These are phyloP conservation scores for Trissolcus brochymenae DNA, from an alignment of 2,888 invertebrate species.

Conservation along the genomic window DNA sequence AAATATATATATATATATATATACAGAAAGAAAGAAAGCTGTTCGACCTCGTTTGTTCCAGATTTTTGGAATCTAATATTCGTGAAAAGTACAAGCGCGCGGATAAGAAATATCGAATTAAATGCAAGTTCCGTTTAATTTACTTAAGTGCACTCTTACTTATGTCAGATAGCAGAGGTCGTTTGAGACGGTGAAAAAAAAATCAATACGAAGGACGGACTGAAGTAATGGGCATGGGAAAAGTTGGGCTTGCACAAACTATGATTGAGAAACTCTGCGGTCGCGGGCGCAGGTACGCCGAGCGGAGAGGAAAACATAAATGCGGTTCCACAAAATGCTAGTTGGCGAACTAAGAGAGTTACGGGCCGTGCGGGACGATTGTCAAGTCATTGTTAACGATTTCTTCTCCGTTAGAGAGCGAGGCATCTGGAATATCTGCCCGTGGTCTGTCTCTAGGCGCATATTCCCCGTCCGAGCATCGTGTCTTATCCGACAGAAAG, in stretches of 20 bases:
- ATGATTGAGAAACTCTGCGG: conserved; percentile 48
- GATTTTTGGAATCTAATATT: neutral
- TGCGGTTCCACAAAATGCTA: conserved; percentile 43
- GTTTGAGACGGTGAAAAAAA: conserved; percentile 18
- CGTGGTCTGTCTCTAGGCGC: conserved; percentile 44
- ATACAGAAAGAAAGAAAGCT: too few relatives aligned
- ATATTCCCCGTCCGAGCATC: conserved; percentile 23
- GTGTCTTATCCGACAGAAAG: conserved; percentile 20
- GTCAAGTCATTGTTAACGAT: conserved; percentile 73
- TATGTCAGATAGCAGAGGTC: conserved; percentile 32
- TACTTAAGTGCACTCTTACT: conserved; percentile 45
- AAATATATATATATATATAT: too few relatives aligned
- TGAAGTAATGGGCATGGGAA: conserved; percentile 41
- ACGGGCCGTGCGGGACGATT: conserved; percentile 60
- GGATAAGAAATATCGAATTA: conserved; percentile 22
- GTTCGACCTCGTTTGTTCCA: neutral
- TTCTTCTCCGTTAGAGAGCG: conserved; percentile 62
- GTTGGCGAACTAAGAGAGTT: conserved; percentile 33
- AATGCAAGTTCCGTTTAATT: conserved; percentile 41
- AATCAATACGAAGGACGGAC: conserved; percentile 41
- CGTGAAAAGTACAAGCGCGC: conserved; percentile 9
- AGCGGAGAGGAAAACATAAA: conserved; percentile 32
- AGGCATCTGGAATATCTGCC: conserved; percentile 63
- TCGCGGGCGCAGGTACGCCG: conserved; percentile 29
- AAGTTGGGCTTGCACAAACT: conserved; percentile 33